Conservation (phyloP, 2,888 invertebrate species). For the Atethmia centrago region DNA sequence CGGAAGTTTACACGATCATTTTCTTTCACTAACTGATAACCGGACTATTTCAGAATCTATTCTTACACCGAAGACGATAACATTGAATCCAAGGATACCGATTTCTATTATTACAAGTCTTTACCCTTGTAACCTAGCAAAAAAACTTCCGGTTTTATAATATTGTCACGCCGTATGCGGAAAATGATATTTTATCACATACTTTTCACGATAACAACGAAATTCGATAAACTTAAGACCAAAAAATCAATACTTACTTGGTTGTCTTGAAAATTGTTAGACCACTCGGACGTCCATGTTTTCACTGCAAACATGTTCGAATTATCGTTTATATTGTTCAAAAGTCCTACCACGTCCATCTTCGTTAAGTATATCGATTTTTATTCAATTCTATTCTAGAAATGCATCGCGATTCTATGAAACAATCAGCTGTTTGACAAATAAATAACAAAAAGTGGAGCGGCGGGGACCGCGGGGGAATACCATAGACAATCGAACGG, state of each 20-base stretch:
- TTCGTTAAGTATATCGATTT: conserved; percentile 65
- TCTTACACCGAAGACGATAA: conserved; percentile 63
- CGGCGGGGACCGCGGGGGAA: conserved; percentile 33
- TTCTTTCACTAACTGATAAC: conserved; percentile 53
- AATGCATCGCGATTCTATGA: conserved; percentile 65
- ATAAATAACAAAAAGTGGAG: conserved; percentile 65
- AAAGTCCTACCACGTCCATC: conserved; percentile 87
- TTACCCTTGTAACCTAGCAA: conserved; percentile 55
- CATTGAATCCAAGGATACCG: conserved; percentile 77
- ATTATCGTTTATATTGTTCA: conserved; percentile 86
- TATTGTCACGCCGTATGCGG: not conserved
- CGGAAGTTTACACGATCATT: conserved; percentile 3
- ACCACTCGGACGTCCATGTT: conserved; percentile 88
- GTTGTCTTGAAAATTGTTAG: conserved; percentile 87
- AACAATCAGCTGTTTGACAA: conserved; percentile 78
- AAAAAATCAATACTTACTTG: conserved; percentile 83
- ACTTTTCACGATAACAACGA: conserved; percentile 32
- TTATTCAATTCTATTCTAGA: conserved; percentile 55
- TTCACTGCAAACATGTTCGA: conserved; percentile 87
- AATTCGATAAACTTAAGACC: conserved; percentile 35
- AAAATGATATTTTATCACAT: conserved; percentile 11
- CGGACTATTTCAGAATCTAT: conserved; percentile 59
- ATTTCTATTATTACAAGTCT: conserved; percentile 62
- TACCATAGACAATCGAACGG: conserved; percentile 37
- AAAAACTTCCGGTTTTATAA: conserved; percentile 47